Percentiles rank a stretch among this genome's conserved stretches.
phyloP scores from a whole-genome alignment of 2,888 invertebrate species.

The Maniola hyperantus region DNA sequence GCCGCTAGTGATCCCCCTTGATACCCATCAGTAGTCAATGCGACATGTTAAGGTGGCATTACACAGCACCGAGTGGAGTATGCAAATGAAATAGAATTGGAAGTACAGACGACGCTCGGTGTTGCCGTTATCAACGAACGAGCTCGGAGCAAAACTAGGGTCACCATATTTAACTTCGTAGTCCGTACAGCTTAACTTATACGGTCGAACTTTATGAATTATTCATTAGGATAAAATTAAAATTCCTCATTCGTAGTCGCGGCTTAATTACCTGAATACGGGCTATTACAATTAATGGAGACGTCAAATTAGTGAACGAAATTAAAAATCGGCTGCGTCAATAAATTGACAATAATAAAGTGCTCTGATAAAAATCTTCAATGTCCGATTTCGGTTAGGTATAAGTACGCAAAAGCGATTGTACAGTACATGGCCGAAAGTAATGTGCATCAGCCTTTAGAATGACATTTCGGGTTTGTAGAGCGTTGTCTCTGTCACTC shows the following conservation, averaged over 20 bases:
- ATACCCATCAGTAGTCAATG: slow-evolving; percentile 47
- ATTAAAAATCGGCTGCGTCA: slow-evolving; percentile 12
- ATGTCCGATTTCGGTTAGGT: not conserved
- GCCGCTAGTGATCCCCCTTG: slow-evolving; percentile 30
- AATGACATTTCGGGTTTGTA: too few species aligned
- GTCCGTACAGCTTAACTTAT: slow-evolving; percentile 10
- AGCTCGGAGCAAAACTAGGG: slow-evolving; percentile 29
- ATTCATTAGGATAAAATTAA: slow-evolving; percentile 27
- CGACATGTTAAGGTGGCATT: slow-evolving; percentile 54
- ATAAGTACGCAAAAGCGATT: not conserved
- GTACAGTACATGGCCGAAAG: too few species aligned
- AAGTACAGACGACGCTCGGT: slow-evolving; percentile 58
- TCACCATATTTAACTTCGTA: slow-evolving; percentile 33
- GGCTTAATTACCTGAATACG: slow-evolving; percentile 23
- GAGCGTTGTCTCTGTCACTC: too few species aligned
- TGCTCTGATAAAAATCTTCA: slow-evolving; percentile 15
- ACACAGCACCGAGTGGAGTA: slow-evolving; percentile 57
- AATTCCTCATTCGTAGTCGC: slow-evolving; percentile 23
- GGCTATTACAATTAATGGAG: slow-evolving; percentile 29
- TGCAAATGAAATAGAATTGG: slow-evolving; percentile 75
- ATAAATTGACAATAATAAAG: slow-evolving; percentile 15
- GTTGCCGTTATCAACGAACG: slow-evolving; percentile 57
- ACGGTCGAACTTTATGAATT: slow-evolving; percentile 28
- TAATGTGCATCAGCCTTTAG: too few species aligned
- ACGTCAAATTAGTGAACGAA: slow-evolving; percentile 16